A percentile compares a stretch with the other conserved stretches of the same genome.
Evolutionary conservation across 2,888 invertebrate genomes (phyloP).

Genomic region (Anagyrus pseudococci): DNA sequence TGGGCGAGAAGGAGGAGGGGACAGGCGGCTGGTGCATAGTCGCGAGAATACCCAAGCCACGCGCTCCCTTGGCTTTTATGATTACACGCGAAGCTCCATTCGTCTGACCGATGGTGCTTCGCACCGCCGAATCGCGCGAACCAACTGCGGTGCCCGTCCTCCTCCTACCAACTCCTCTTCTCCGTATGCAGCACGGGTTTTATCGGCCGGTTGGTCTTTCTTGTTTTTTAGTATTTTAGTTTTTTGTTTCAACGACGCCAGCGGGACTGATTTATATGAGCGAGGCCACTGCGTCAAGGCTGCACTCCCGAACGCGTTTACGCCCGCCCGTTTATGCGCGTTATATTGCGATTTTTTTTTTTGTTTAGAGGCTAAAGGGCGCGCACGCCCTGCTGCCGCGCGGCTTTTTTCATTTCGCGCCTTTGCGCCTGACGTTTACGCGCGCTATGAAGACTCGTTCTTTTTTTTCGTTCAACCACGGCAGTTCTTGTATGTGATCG

Average conservation of each 20-base stretch:
- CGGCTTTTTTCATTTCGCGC: slow-evolving; percentile 1
- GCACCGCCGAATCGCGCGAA: slow-evolving; percentile 15
- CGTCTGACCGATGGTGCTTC: slow-evolving; percentile 4
- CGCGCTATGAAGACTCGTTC: not conserved
- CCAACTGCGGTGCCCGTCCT: slow-evolving; percentile 44
- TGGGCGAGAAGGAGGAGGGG: not conserved
- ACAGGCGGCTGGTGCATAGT: slow-evolving; percentile 1
- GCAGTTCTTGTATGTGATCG: not conserved
- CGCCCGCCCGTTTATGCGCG: too few species aligned
- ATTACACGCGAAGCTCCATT: not conserved
- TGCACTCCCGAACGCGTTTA: too few species aligned
- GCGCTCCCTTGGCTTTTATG: slow-evolving; percentile 1
- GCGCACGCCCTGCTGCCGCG: too few species aligned
- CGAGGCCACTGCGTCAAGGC: not conserved
- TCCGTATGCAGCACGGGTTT: too few species aligned
- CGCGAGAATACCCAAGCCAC: slow-evolving; percentile 13
- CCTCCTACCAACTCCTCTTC: too few species aligned
- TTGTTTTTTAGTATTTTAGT: slow-evolving; percentile 1
- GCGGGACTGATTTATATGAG: slow-evolving; percentile 21
- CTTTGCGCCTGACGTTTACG: slow-evolving; percentile 25
- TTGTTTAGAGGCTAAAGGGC: too few species aligned
- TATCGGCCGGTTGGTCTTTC: slow-evolving; percentile 27
- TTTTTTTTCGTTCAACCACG: not conserved
- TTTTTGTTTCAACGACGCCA: not conserved
- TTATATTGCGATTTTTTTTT: too few species aligned